Percentiles rank a stretch among this genome's conserved stretches.
phyloP scores from a whole-genome alignment of 1,140 invertebrate genomes.

The Doryteuthis pealeii region DNA sequence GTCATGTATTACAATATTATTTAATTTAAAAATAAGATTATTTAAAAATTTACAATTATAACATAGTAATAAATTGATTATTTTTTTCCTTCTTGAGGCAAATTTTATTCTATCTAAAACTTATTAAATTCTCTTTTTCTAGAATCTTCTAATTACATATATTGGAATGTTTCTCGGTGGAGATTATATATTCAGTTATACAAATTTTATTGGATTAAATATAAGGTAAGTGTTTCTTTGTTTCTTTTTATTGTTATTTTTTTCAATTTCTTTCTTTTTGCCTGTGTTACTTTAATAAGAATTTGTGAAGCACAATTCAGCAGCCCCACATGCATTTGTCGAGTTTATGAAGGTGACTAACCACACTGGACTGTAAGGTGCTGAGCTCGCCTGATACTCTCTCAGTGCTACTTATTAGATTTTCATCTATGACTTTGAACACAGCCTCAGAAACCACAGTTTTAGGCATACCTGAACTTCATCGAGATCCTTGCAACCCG shows the following conservation, averaged over 20 bases:
- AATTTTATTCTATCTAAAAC: slow-evolving; percentile 12
- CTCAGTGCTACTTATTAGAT: no score
- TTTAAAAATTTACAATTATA: no score
- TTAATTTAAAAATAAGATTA: no score
- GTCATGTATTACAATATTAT: no score
- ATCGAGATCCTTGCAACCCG: no score
- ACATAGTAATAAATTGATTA: no score
- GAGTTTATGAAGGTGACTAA: background rate
- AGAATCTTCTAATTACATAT: slow-evolving; percentile 68
- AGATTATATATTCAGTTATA: slow-evolving; percentile 90
- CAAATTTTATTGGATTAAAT: slow-evolving; percentile 94
- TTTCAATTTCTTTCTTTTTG: background rate
- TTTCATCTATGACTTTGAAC: no score
- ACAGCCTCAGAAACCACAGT: background rate
- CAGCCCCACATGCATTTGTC: background rate
- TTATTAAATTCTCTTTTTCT: slow-evolving; percentile 64
- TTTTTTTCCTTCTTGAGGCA: no score
- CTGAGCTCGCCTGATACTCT: background rate
- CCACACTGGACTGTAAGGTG: no score
- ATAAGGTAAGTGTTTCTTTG: slow-evolving; percentile 63
- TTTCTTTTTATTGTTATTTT: background rate
- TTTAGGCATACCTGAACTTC: no score
- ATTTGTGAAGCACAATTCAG: no score
- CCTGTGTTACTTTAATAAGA: background rate
- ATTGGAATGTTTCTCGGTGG: slow-evolving; percentile 94